These are phyloP conservation scores for Hydraecia micacea DNA, from an alignment of 2,888 invertebrate species.

Conservation along the genomic window DNA sequence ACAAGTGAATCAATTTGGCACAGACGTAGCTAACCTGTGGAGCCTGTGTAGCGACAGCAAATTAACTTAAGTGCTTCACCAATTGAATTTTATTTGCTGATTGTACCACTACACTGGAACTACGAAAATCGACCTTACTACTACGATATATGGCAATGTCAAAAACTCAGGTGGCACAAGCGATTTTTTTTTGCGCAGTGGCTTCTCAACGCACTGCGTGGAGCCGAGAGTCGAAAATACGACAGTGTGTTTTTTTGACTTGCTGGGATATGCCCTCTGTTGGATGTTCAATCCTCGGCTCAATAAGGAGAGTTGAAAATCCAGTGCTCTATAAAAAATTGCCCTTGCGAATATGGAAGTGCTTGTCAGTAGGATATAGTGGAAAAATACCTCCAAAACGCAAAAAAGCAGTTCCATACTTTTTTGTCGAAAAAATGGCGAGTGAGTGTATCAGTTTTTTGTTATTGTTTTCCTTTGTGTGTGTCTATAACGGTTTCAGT, in stretches of 20 bases:
- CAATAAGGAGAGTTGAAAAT: neutral
- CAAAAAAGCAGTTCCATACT: neutral
- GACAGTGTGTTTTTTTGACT: too few species aligned
- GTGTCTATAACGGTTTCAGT: conserved; percentile 5
- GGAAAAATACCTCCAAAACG: conserved; percentile 1
- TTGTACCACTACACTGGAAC: conserved; percentile 2
- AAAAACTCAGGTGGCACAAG: neutral
- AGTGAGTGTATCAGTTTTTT: conserved; percentile 2
- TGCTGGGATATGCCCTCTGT: neutral
- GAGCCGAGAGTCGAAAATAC: neutral
- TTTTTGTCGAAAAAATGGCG: neutral
- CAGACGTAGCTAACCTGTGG: conserved; percentile 65
- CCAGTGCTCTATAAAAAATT: neutral
- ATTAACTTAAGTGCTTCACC: conserved; percentile 60
- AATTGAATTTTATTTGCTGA: conserved; percentile 62
- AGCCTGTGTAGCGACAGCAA: conserved; percentile 61
- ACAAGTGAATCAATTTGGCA: conserved; percentile 67
- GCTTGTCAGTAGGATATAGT: conserved; percentile 13
- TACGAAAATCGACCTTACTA: neutral
- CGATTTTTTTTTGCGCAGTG: neutral
- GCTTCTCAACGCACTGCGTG: neutral
- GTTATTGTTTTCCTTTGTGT: neutral
- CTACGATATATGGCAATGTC: neutral
- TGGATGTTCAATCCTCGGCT: neutral
- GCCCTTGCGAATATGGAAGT: neutral